phyloP scores from a whole-genome alignment of 2,888 invertebrate genomes.

The Rosalia funebris region DNA sequence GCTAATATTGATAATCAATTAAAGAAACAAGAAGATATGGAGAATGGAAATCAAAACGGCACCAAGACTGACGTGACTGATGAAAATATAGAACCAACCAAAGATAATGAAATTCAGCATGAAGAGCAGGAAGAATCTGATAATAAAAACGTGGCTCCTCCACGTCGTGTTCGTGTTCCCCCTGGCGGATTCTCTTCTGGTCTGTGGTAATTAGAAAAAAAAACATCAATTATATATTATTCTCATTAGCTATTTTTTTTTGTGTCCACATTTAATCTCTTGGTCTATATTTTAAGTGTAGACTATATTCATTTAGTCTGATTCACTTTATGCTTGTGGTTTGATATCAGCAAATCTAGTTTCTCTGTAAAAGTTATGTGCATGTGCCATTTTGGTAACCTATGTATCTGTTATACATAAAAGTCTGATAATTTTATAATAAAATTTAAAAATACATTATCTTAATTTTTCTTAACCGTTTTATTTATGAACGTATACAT shows the following conservation, averaged over 20 bases:
- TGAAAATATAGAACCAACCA: conserved; percentile 33
- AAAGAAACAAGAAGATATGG: conserved; percentile 11
- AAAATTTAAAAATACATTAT: conserved; percentile 8
- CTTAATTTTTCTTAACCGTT: no score
- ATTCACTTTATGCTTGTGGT: not conserved
- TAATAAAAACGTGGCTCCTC: conserved; percentile 14
- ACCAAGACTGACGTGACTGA: conserved; percentile 24
- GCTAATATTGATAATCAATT: conserved; percentile 8
- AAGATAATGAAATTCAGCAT: not conserved
- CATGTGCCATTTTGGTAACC: conserved; percentile 9
- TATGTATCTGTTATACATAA: conserved; percentile 9
- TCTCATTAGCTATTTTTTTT: no score
- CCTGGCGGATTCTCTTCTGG: conserved; percentile 49
- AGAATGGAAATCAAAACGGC: conserved; percentile 28
- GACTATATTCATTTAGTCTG: not conserved
- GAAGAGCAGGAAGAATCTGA: conserved; percentile 22
- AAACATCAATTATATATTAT: no score
- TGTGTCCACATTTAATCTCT: no score
- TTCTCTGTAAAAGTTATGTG: conserved; percentile 1
- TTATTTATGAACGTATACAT: no score
- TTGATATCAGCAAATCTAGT: not conserved
- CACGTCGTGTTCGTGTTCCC: conserved; percentile 43
- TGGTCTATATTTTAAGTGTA: conserved; percentile 2
- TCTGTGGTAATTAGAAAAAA: conserved; percentile 42
- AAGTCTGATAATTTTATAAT: conserved; percentile 28